Conservation (phyloP, 2,797 vertebrate genomes). For the Hippopotamyrus pictus region DNA sequence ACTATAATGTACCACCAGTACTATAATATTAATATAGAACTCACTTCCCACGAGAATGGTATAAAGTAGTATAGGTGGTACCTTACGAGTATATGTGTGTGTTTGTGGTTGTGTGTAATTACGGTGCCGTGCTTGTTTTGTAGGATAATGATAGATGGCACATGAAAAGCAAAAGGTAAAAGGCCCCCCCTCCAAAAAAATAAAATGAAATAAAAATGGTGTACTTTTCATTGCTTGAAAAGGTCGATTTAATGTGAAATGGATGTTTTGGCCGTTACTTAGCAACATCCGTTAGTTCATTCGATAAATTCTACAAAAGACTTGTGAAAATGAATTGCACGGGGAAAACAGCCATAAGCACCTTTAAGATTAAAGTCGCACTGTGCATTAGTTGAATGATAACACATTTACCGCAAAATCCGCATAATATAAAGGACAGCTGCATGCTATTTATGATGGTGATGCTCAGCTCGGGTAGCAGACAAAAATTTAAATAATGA, state of each 20-base stretch:
- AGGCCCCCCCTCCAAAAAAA: neutral
- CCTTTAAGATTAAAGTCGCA: neutral
- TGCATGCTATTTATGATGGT: neutral
- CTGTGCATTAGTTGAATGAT: neutral
- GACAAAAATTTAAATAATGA: neutral
- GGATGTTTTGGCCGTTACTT: slow-evolving; percentile 59
- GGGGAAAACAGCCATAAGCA: neutral
- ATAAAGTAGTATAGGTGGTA: slow-evolving; percentile 10
- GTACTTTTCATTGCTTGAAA: slow-evolving; percentile 30
- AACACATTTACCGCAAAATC: neutral
- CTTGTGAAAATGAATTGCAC: neutral
- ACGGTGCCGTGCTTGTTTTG: slow-evolving; percentile 41
- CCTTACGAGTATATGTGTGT: neutral
- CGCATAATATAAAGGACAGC: neutral
- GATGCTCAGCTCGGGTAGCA: neutral
- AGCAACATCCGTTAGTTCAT: slow-evolving; percentile 58
- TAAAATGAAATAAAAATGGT: neutral
- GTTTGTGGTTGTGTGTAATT: slow-evolving; percentile 24
- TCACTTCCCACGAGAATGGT: neutral
- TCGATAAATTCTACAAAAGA: slow-evolving; percentile 17
- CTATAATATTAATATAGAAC: neutral
- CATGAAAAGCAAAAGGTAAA: slow-evolving; percentile 49
- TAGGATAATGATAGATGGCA: slow-evolving; percentile 46
- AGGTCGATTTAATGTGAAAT: slow-evolving; percentile 42
- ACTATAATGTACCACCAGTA: too few species aligned